These are phyloP conservation scores for Apotomis capreana DNA, from an alignment of 2,888 invertebrate species.

Conservation along the genomic window DNA sequence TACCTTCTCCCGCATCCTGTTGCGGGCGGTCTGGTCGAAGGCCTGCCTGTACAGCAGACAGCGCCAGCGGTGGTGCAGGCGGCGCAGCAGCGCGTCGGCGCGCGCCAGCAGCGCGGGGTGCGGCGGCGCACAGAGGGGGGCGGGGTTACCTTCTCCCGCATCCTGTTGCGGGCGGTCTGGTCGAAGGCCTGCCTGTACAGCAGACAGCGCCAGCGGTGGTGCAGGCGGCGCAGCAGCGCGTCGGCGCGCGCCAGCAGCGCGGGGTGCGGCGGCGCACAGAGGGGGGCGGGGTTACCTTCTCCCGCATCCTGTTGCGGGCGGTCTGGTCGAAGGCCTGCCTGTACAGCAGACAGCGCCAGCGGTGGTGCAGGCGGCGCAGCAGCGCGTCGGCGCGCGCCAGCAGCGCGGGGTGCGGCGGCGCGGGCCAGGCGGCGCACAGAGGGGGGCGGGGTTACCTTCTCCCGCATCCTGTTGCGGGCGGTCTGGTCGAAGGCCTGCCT, in stretches of 20 bases:
- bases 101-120: too few species aligned
- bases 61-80: too few species aligned
- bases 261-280: slow-evolving; percentile 84
- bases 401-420: slow-evolving; percentile 83
- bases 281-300: slow-evolving; percentile 89
- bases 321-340: slow-evolving; percentile 91
- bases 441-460: slow-evolving; percentile 82
- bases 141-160: slow-evolving; percentile 90
- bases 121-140: slow-evolving; percentile 85
- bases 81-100: too few species aligned
- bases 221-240: slow-evolving; percentile 87
- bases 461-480: too few species aligned
- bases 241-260: slow-evolving; percentile 87
- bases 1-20: too few species aligned
- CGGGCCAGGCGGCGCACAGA: slow-evolving; percentile 91
- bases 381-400: slow-evolving; percentile 87
- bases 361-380: slow-evolving; percentile 90
- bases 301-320: slow-evolving; percentile 93
- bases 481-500: too few species aligned
- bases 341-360: slow-evolving; percentile 94
- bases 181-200: slow-evolving; percentile 91
- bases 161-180: slow-evolving; percentile 91
- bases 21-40: too few species aligned
- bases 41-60: too few species aligned
- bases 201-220: slow-evolving; percentile 95